A percentile compares a stretch with the other conserved stretches of the same genome.
Conservation (phyloP, 2,888 invertebrate species). For the Ochropleura plecta region DNA sequence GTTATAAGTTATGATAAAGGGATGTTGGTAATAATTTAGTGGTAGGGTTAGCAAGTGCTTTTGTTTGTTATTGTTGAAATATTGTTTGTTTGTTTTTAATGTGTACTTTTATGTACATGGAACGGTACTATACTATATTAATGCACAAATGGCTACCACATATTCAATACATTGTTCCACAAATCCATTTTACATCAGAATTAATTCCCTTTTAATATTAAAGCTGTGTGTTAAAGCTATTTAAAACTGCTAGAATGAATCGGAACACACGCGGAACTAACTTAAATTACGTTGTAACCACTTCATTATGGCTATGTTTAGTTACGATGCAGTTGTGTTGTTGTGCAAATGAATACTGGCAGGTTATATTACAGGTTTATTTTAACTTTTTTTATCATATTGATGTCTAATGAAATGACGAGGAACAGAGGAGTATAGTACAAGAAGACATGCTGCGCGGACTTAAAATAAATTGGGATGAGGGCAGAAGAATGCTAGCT, state of each 20-base stretch:
- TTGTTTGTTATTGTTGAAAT: conserved; percentile 27
- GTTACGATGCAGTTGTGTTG: conserved; percentile 30
- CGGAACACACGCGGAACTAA: conserved; percentile 32
- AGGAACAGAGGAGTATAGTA: too few relatives aligned
- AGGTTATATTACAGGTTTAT: background rate
- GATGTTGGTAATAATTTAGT: conserved; percentile 27
- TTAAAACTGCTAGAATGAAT: conserved; percentile 9
- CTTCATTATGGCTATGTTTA: conserved; percentile 42
- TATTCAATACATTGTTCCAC: too few relatives aligned
- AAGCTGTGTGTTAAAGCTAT: background rate
- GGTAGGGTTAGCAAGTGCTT: conserved; percentile 4
- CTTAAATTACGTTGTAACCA: conserved; percentile 46
- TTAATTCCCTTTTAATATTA: background rate
- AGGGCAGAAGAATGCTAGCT: too few relatives aligned
- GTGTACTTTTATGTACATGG: background rate
- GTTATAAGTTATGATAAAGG: conserved; percentile 47
- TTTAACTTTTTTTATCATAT: background rate
- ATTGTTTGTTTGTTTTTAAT: conserved; percentile 4
- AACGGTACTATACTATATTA: background rate
- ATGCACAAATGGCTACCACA: too few relatives aligned
- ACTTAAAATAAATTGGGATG: too few relatives aligned
- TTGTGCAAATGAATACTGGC: conserved; percentile 16
- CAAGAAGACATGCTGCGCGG: too few relatives aligned
- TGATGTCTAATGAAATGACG: too few relatives aligned
- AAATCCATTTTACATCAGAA: background rate